Percentiles rank a stretch among this genome's conserved stretches.
Evolutionary conservation across 2,113 vertebrate genomes (phyloP).

Genomic region (Dendrocopos noguchii): DNA sequence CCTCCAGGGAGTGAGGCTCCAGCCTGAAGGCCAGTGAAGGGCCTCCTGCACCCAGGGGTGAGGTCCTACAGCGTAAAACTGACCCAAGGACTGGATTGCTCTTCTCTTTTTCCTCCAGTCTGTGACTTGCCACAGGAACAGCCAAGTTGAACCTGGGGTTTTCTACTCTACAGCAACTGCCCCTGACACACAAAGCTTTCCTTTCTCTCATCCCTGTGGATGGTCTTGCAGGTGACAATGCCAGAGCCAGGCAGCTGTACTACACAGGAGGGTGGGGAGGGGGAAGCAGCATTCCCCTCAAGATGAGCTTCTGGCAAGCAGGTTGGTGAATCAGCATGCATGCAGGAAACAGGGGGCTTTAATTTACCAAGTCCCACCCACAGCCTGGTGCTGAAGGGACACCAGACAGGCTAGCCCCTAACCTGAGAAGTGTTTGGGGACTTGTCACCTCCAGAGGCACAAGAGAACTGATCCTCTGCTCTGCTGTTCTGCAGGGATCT

Average conservation of each 20-base stretch:
- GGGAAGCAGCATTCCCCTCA: not conserved
- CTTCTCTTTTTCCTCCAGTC: not conserved
- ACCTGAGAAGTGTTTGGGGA: not conserved
- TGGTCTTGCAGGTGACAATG: not conserved
- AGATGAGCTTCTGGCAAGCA: not conserved
- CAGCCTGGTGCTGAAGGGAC: not conserved
- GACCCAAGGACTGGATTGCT: not conserved
- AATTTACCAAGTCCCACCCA: not conserved
- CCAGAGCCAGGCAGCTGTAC: not conserved
- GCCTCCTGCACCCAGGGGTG: not conserved
- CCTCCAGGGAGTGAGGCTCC: not conserved
- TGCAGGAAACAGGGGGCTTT: not conserved
- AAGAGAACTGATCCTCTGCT: not conserved
- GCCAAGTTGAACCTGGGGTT: not conserved
- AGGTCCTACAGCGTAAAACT: not conserved
- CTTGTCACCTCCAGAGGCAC: not conserved
- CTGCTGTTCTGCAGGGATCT: not conserved
- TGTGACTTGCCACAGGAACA: not conserved
- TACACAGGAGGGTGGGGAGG: not conserved
- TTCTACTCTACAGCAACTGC: not conserved
- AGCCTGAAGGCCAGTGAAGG: not conserved
- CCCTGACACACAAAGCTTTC: not conserved
- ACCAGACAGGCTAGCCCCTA: not conserved
- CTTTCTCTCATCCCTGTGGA: not conserved
- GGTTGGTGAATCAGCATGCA: not conserved